phyloP scores from a whole-genome alignment of 2,888 invertebrate species.

The Yponomeuta evonymella region DNA sequence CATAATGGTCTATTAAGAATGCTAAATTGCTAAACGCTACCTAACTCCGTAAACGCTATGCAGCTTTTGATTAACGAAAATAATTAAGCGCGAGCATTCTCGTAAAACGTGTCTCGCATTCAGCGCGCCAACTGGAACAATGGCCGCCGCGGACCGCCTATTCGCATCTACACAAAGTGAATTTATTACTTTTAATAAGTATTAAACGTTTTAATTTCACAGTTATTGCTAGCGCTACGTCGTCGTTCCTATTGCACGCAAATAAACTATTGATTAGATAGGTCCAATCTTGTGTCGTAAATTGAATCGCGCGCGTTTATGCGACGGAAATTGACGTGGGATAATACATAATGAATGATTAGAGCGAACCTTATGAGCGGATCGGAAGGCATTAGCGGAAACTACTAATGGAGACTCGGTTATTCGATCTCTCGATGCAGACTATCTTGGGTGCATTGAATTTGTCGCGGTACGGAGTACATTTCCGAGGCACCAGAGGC shows the following conservation, averaged over 20 bases:
- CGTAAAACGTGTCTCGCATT: constrained; percentile 2
- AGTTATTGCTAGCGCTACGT: constrained; percentile 35
- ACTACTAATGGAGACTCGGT: background rate
- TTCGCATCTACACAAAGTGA: constrained; percentile 9
- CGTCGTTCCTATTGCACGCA: constrained; percentile 22
- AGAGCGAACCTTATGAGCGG: background rate
- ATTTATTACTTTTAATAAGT: constrained; percentile 37
- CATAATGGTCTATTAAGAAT: constrained; percentile 44
- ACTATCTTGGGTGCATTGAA: constrained; percentile 1
- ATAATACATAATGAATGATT: background rate
- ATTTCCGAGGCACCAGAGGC: constrained; percentile 8
- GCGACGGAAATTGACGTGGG: constrained; percentile 9
- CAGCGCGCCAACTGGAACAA: constrained; percentile 11
- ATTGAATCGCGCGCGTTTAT: constrained; percentile 16
- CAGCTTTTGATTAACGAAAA: constrained; percentile 13
- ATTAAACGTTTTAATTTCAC: constrained; percentile 45
- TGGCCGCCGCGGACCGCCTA: background rate
- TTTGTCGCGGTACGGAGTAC: constrained; percentile 11
- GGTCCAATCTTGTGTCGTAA: constrained; percentile 6
- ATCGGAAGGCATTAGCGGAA: background rate
- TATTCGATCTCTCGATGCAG: background rate
- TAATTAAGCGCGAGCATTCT: constrained; percentile 15
- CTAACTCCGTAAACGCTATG: constrained; percentile 15
- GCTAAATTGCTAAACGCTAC: constrained; percentile 42
- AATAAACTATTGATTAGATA: constrained; percentile 15